Percentiles rank a stretch among this genome's conserved stretches.
These are phyloP conservation scores for Bombus breviceps DNA, from an alignment of 1,140 invertebrate species.

Conservation along the genomic window DNA sequence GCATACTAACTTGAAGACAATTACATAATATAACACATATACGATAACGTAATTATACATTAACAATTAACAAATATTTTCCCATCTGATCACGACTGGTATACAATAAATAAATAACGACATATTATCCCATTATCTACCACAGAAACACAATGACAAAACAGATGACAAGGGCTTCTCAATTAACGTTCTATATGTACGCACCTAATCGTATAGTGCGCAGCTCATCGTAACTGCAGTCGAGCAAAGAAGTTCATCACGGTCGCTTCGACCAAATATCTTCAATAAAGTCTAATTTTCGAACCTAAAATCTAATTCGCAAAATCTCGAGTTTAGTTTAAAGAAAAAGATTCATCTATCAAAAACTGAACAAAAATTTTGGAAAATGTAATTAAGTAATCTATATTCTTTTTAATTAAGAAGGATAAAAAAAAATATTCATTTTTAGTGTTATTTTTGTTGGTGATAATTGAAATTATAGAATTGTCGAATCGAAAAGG, in stretches of 20 bases:
- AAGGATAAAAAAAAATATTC: background rate
- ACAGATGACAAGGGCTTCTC: background rate
- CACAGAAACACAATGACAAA: background rate
- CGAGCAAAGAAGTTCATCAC: background rate
- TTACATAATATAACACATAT: background rate
- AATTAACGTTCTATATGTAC: slow-evolving; percentile 7
- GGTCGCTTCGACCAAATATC: background rate
- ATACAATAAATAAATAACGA: background rate
- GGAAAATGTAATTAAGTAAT: background rate
- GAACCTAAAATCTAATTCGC: no score
- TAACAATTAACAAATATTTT: background rate
- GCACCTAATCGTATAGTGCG: background rate
- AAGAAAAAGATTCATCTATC: background rate
- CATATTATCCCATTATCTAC: background rate
- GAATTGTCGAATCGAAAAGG: background rate
- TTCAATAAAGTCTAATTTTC: no score
- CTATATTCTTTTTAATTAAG: background rate
- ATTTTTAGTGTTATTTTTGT: background rate
- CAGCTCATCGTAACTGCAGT: slow-evolving; percentile 3
- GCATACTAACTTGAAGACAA: background rate
- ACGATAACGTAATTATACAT: background rate
- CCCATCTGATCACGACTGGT: background rate
- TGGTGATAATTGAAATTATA: background rate
- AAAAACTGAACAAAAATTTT: background rate
- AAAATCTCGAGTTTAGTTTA: background rate